Evolutionary conservation across 1,140 invertebrate species (phyloP), one percentile per base, ranked within the genome.

Genomic region (Carcinoscorpius rotundicauda): DNA sequence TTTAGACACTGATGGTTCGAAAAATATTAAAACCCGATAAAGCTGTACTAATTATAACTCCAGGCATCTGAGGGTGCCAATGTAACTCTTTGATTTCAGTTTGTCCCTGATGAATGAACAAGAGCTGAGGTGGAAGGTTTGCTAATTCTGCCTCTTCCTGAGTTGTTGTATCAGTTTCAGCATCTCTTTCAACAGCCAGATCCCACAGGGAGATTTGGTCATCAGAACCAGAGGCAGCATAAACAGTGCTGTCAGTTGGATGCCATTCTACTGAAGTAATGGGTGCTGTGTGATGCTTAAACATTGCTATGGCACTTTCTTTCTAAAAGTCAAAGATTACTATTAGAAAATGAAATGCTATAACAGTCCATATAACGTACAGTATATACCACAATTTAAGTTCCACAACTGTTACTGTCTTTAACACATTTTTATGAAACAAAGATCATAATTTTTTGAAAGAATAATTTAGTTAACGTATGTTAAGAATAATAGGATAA

Each of bases 61-160:
- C 95, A 8, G 95, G 87, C 68, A 97, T 75, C 73, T 99, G 96
- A 49, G 86, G 84, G 80, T 99, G 97, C 97, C 97, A 99, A 75
- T 99, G 97, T 10, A 98, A 77, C 81, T 99, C 97, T 79, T 99
- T 99, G 49, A 99, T 88, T 73, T 98, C 93, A 62, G 86, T 89
- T 76, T 99, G 96, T 61, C 97, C 97, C 82, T 97, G 91, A 79
- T 99, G 97, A 70, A 99, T 94, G 75, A 99, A 99, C 57, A 99
- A 78, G 4, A 99, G 76, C 77, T 99, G 96, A 1, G 94, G 89
- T 53, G 97, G 96, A 52, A 99, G 77, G 85, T 77, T 9, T 82
- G 68, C 67, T 60, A 66, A 62, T 64, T 69, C 55, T 4, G 56
- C 49, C 70, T 83, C 82, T 72, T 82, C 80, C 63, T 82, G 78